A percentile compares a stretch with the other conserved stretches of the same genome.
phyloP scores from a whole-genome alignment of 2,888 invertebrate species.

The Napeogenes inachia region DNA sequence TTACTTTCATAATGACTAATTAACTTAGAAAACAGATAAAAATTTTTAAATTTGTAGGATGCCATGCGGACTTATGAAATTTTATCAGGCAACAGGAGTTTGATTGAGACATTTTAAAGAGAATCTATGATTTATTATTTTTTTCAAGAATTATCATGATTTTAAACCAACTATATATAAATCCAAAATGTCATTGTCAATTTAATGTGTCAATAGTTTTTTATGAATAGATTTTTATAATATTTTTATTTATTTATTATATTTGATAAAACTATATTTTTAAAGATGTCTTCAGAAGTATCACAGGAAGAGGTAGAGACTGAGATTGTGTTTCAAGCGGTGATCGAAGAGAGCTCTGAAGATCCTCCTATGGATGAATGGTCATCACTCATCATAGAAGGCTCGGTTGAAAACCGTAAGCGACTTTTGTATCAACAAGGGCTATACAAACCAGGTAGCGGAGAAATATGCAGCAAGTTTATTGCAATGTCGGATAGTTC shows the following conservation, averaged over 20 bases:
- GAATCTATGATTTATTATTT: no score
- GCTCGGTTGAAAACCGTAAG: slow-evolving; percentile 42
- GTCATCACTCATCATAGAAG: slow-evolving; percentile 48
- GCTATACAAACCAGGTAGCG: slow-evolving; percentile 50
- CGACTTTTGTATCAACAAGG: slow-evolving; percentile 38
- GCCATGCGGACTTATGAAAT: no score
- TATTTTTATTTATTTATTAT: slow-evolving; percentile 23
- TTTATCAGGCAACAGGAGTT: no score
- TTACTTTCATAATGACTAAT: no score
- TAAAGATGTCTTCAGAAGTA: slow-evolving; percentile 32
- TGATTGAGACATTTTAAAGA: no score
- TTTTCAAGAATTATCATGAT: neutral
- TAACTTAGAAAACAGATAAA: no score
- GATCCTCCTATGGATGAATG: slow-evolving; percentile 57
- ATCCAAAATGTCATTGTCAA: slow-evolving; percentile 1
- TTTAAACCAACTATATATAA: no score
- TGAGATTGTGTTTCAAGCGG: slow-evolving; percentile 31
- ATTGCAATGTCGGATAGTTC: slow-evolving; percentile 51
- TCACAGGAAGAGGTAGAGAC: slow-evolving; percentile 26
- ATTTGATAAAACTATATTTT: slow-evolving; percentile 9
- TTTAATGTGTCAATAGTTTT: neutral
- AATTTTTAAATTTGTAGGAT: no score
- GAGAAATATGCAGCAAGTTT: slow-evolving; percentile 54
- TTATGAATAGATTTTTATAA: slow-evolving; percentile 14
- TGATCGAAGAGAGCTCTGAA: slow-evolving; percentile 44